These are phyloP conservation scores for Dendronephthya gigantea DNA, from an alignment of 64 coral and sea anemone species.

Conservation along the genomic window DNA sequence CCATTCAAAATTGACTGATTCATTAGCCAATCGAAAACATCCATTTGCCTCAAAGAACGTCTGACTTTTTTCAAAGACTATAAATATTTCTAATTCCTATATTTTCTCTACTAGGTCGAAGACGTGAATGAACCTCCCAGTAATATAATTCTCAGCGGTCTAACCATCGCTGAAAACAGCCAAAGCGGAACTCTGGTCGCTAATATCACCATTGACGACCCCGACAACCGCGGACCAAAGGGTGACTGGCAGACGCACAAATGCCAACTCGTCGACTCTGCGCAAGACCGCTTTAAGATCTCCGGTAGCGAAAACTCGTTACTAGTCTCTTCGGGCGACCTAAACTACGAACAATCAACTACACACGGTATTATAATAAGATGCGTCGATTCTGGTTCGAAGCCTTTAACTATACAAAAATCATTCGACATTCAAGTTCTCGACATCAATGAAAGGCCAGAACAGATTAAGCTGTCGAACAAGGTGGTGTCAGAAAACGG, in stretches of 20 bases:
- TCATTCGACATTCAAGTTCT: slow-evolving; percentile 13
- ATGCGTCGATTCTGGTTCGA: slow-evolving; percentile 37
- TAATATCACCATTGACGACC: slow-evolving; percentile 39
- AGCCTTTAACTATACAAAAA: slow-evolving; percentile 29
- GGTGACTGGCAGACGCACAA: slow-evolving; percentile 49
- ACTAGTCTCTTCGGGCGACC: slow-evolving; percentile 3
- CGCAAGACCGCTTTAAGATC: slow-evolving; percentile 30
- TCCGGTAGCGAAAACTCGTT: slow-evolving; percentile 22
- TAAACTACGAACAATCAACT: slow-evolving; percentile 37
- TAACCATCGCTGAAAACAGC: slow-evolving; percentile 42
- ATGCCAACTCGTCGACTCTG: slow-evolving; percentile 16
- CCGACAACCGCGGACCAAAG: slow-evolving; percentile 39
- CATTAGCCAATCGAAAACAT: no score
- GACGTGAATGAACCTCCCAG: slow-evolving; percentile 56
- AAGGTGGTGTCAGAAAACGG: slow-evolving; percentile 44
- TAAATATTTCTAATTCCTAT: neutral
- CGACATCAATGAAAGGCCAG: slow-evolving; percentile 41
- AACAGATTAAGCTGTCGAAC: slow-evolving; percentile 34
- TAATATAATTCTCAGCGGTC: slow-evolving; percentile 3
- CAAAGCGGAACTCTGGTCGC: slow-evolving; percentile 19
- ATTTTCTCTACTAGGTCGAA: neutral
- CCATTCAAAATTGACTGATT: no score
- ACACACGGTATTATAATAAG: slow-evolving; percentile 22
- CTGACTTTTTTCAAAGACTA: neutral
- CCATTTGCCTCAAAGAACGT: no score